These are phyloP conservation scores for Cyprinella venusta DNA, from an alignment of 2,797 vertebrate species.

Conservation along the genomic window DNA sequence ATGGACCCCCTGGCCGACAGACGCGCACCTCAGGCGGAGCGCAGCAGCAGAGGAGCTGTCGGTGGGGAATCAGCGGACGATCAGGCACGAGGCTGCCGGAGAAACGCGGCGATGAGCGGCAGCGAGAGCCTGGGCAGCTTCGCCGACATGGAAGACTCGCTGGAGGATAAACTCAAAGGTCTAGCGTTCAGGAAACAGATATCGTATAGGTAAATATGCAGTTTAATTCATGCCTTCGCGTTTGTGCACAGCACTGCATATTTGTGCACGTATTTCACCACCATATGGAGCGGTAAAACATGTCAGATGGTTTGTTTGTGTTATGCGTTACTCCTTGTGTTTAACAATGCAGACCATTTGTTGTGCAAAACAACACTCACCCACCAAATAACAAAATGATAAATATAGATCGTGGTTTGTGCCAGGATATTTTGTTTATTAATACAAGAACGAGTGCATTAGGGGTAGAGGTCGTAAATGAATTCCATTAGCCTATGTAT, in stretches of 20 bases:
- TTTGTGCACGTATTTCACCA: not conserved
- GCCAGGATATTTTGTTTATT: not conserved
- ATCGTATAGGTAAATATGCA: slow-evolving; percentile 88
- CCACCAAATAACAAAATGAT: not conserved
- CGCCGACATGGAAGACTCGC: slow-evolving; percentile 84
- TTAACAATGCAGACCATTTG: slow-evolving; percentile 1
- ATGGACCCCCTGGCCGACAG: slow-evolving; percentile 76
- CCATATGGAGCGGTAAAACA: slow-evolving; percentile 24
- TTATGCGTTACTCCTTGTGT: slow-evolving; percentile 11
- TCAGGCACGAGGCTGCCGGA: slow-evolving; percentile 69
- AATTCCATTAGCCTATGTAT: not conserved
- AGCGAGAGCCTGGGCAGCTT: slow-evolving; percentile 75
- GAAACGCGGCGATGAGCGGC: slow-evolving; percentile 71
- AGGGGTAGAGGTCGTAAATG: not conserved
- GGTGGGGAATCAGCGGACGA: slow-evolving; percentile 65
- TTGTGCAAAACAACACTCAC: not conserved
- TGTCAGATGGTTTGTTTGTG: not conserved
- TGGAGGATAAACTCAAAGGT: slow-evolving; percentile 91
- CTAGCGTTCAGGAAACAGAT: slow-evolving; percentile 97
- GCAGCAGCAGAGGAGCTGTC: slow-evolving; percentile 47
- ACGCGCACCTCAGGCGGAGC: slow-evolving; percentile 62
- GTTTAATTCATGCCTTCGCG: not conserved
- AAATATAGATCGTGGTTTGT: not conserved
- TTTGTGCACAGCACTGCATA: not conserved
- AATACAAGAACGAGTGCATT: not conserved